Percentiles rank a stretch among this genome's conserved stretches.
These are phyloP conservation scores for Drosophila paranaensis DNA, from an alignment of 2,888 invertebrate genomes.

Conservation along the genomic window DNA sequence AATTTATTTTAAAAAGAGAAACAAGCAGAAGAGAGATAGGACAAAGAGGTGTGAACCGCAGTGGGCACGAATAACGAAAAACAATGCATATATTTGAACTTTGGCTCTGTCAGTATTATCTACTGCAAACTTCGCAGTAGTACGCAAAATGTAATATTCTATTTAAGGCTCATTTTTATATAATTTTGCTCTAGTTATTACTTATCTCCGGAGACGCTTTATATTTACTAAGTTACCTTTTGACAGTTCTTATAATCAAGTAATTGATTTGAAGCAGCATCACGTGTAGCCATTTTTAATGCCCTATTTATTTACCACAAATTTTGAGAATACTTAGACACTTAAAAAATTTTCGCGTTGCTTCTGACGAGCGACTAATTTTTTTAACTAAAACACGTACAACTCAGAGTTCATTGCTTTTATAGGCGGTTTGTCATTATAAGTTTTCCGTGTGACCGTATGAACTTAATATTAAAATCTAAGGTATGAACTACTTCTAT, in stretches of 20 bases:
- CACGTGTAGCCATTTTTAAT: constrained; percentile 84
- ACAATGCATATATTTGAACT: constrained; percentile 29
- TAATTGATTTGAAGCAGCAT: constrained; percentile 88
- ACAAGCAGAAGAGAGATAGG: not conserved
- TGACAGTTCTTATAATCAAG: constrained; percentile 87
- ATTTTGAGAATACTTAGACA: constrained; percentile 45
- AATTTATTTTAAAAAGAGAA: not conserved
- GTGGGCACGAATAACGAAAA: constrained; percentile 14
- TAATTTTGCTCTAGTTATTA: not conserved
- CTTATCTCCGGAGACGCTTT: not conserved
- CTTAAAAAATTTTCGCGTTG: constrained; percentile 27
- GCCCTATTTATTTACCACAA: constrained; percentile 50
- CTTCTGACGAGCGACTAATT: constrained; percentile 35
- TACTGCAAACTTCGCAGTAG: constrained; percentile 9
- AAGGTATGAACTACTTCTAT: not conserved
- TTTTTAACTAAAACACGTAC: constrained; percentile 62
- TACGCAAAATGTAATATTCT: too few species aligned
- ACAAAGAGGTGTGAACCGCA: not conserved
- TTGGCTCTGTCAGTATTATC: constrained; percentile 19
- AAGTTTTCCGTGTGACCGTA: constrained; percentile 30
- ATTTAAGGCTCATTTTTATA: not conserved
- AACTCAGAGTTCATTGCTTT: constrained; percentile 53
- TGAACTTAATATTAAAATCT: constrained; percentile 2
- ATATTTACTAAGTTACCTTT: constrained; percentile 85
- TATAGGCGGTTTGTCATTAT: constrained; percentile 46